A percentile compares a stretch with the other conserved stretches of the same genome.
Evolutionary conservation across 2,888 invertebrate species (phyloP).

Genomic region (Balanococcus diminutus): DNA sequence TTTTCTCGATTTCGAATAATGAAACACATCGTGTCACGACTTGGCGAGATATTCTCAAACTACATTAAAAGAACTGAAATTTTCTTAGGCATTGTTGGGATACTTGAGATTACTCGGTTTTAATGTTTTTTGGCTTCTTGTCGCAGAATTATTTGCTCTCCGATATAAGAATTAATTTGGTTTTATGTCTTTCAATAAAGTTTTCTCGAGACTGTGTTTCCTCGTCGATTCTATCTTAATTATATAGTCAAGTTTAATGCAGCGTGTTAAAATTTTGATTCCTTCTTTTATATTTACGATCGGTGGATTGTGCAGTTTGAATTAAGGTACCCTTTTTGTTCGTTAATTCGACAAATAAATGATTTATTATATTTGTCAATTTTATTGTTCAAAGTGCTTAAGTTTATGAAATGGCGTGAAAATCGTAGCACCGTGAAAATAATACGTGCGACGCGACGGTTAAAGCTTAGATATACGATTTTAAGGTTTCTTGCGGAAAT

Average conservation of each 20-base stretch:
- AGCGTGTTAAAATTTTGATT: conserved; percentile 27
- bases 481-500: not conserved
- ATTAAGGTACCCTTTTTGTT: not conserved
- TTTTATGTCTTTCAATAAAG: conserved; percentile 33
- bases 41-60: not conserved
- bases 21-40: no score
- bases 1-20: no score
- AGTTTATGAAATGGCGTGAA: not conserved
- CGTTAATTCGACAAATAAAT: conserved; percentile 16
- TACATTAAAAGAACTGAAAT: not conserved
- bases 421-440: conserved; percentile 7
- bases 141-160: not conserved
- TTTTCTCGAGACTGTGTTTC: not conserved
- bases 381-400: not conserved
- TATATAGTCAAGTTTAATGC: not conserved
- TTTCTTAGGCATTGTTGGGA: not conserved
- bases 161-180: conserved; percentile 28
- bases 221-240: not conserved
- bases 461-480: not conserved
- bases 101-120: not conserved
- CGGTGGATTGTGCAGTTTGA: not conserved
- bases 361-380: conserved; percentile 14
- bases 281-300: not conserved
- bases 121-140: not conserved
- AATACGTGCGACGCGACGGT: not conserved